Evolutionary conservation across 2,888 invertebrate species (phyloP).

Genomic region (Hypomecis atomaria): DNA sequence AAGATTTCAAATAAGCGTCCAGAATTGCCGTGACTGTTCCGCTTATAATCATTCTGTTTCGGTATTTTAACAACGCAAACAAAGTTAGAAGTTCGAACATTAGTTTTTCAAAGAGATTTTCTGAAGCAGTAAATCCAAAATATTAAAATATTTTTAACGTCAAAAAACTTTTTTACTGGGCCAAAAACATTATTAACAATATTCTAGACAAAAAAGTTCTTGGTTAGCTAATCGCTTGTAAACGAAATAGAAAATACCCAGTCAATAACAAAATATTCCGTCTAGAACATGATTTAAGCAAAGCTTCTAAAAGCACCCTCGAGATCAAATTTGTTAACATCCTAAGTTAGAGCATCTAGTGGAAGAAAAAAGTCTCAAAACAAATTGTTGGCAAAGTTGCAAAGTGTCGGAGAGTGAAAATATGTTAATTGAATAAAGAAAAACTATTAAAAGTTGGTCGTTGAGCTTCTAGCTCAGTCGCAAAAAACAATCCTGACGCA

Average conservation of each 20-base stretch:
- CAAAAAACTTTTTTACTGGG: background rate
- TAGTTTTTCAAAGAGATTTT: background rate
- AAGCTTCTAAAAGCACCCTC: slow-evolving; percentile 67
- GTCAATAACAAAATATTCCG: slow-evolving; percentile 59
- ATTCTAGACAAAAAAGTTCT: slow-evolving; percentile 16
- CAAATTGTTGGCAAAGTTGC: slow-evolving; percentile 81
- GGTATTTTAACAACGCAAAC: slow-evolving; percentile 23
- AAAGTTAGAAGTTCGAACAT: slow-evolving; percentile 8
- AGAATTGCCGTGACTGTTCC: slow-evolving; percentile 68
- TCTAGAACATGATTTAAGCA: slow-evolving; percentile 65
- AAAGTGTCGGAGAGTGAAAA: slow-evolving; percentile 81
- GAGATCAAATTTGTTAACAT: slow-evolving; percentile 74
- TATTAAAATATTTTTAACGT: background rate
- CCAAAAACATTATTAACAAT: background rate
- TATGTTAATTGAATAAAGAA: slow-evolving; percentile 84
- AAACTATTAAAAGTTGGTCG: slow-evolving; percentile 81
- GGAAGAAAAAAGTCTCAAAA: slow-evolving; percentile 76
- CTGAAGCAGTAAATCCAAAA: background rate
- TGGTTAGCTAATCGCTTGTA: slow-evolving; percentile 16
- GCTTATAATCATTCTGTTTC: slow-evolving; percentile 48
- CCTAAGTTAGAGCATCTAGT: slow-evolving; percentile 63
- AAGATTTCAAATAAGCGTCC: slow-evolving; percentile 63
- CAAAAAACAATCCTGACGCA: slow-evolving; percentile 65
- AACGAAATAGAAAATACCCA: slow-evolving; percentile 30
- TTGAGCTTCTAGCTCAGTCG: slow-evolving; percentile 71